Percentiles rank a stretch among this genome's conserved stretches.
These are phyloP conservation scores for Drosophila nigricruria DNA, from an alignment of 2,888 invertebrate species.

Conservation along the genomic window DNA sequence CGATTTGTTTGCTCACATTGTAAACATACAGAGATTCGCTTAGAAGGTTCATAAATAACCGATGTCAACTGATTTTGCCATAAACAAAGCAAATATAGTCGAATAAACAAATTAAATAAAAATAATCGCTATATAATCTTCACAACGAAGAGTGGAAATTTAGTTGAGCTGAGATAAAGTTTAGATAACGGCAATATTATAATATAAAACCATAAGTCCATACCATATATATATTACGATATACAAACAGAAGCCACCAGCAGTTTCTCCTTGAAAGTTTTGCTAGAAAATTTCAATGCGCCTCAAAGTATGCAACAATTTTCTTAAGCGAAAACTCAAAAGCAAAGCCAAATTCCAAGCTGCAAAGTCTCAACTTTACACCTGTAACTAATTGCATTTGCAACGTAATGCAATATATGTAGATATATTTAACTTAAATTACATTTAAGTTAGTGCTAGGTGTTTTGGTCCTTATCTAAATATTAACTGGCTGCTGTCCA, in stretches of 20 bases:
- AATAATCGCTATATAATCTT: background rate
- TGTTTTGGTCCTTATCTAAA: constrained; percentile 31
- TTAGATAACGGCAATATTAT: background rate
- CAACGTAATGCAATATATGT: constrained; percentile 36
- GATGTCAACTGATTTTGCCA: background rate
- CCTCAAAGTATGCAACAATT: constrained; percentile 35
- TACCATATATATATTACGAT: too few relatives aligned
- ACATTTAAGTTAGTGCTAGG: constrained; percentile 19
- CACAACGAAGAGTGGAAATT: background rate
- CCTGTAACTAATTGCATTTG: constrained; percentile 50
- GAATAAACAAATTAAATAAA: constrained; percentile 1
- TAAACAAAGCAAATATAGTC: background rate
- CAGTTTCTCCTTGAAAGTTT: background rate
- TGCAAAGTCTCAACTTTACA: constrained; percentile 7
- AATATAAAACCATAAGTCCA: too few relatives aligned
- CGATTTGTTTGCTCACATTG: background rate
- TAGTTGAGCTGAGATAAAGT: background rate
- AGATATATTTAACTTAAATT: constrained; percentile 29
- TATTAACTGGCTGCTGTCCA: constrained; percentile 55
- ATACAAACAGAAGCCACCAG: background rate
- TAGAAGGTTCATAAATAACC: constrained; percentile 18
- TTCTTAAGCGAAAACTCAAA: constrained; percentile 3
- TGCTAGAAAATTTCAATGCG: background rate
- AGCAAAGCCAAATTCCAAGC: background rate
- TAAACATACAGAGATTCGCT: constrained; percentile 2